These are phyloP conservation scores for Spodoptera littoralis DNA, from an alignment of 2,888 invertebrate genomes.

Conservation along the genomic window DNA sequence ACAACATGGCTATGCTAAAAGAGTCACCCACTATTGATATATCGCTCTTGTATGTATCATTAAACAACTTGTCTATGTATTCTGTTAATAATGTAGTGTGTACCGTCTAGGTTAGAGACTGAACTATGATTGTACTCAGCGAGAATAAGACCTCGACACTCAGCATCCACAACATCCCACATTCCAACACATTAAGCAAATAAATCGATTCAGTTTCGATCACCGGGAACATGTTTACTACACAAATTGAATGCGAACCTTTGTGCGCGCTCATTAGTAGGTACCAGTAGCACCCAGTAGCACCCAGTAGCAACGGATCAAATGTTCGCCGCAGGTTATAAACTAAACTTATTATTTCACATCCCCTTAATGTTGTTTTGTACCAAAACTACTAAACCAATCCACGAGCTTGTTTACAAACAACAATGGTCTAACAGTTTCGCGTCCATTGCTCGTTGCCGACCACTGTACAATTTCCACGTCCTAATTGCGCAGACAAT, in stretches of 20 bases:
- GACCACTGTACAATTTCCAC: slow-evolving; percentile 20
- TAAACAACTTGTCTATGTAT: too few relatives aligned
- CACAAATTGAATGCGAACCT: slow-evolving; percentile 48
- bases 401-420: slow-evolving; percentile 31
- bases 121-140: slow-evolving; percentile 3
- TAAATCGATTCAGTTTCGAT: slow-evolving; percentile 41
- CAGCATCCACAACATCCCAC: slow-evolving; percentile 27
- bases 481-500: slow-evolving; percentile 37
- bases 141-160: slow-evolving; percentile 2
- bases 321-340: slow-evolving; percentile 20
- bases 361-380: slow-evolving; percentile 37
- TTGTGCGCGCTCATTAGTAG: slow-evolving; percentile 34
- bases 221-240: slow-evolving; percentile 37
- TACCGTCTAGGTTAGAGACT: too few relatives aligned
- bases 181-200: slow-evolving; percentile 37
- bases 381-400: slow-evolving; percentile 36
- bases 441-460: slow-evolving; percentile 25
- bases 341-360: slow-evolving; percentile 41
- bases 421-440: slow-evolving; percentile 13
- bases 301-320: slow-evolving; percentile 14
- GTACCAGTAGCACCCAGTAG: not conserved
- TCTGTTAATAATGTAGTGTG: too few relatives aligned
- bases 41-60: too few relatives aligned
- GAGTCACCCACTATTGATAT: too few relatives aligned
- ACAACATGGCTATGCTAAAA: too few relatives aligned